Percentiles rank a stretch among this genome's conserved stretches.
These are phyloP conservation scores for Myzus persicae DNA, from an alignment of 1,140 invertebrate genomes.

Conservation along the genomic window DNA sequence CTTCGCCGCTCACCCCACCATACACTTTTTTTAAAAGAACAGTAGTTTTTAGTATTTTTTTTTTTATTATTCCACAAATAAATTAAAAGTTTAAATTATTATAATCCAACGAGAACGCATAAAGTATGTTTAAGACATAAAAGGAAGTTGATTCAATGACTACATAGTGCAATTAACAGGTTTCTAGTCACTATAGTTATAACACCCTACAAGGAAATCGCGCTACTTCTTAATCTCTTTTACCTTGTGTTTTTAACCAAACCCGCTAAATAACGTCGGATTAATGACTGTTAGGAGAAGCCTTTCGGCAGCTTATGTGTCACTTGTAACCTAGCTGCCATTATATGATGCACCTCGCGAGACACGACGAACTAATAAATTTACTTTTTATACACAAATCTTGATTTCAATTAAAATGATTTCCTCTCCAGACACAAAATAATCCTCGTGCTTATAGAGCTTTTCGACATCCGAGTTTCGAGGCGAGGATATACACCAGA, in stretches of 20 bases:
- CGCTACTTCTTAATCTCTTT: slow-evolving; percentile 7
- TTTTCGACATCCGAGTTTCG: background rate
- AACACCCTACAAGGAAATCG: background rate
- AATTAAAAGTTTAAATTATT: slow-evolving; percentile 10
- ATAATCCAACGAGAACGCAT: background rate
- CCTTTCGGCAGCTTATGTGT: background rate
- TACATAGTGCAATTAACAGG: slow-evolving; percentile 10
- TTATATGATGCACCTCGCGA: background rate
- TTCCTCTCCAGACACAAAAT: background rate
- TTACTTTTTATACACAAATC: slow-evolving; percentile 1
- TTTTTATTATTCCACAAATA: background rate
- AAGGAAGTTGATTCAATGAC: slow-evolving; percentile 6
- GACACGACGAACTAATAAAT: background rate
- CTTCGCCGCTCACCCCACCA: too few species aligned
- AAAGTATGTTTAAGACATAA: slow-evolving; percentile 13
- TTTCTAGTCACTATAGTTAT: background rate
- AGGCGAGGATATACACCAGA: background rate
- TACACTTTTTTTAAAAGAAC: background rate
- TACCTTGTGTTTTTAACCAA: background rate
- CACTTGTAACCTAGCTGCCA: background rate
- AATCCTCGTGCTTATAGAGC: slow-evolving; percentile 18
- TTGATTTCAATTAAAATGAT: slow-evolving; percentile 34
- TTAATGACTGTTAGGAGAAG: background rate
- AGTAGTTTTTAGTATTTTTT: background rate
- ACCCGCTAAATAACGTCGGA: background rate